A percentile compares a stretch with the other conserved stretches of the same genome.
These are phyloP conservation scores for Brachypteracias leptosomus DNA, from an alignment of 2,113 vertebrate genomes.

Conservation along the genomic window DNA sequence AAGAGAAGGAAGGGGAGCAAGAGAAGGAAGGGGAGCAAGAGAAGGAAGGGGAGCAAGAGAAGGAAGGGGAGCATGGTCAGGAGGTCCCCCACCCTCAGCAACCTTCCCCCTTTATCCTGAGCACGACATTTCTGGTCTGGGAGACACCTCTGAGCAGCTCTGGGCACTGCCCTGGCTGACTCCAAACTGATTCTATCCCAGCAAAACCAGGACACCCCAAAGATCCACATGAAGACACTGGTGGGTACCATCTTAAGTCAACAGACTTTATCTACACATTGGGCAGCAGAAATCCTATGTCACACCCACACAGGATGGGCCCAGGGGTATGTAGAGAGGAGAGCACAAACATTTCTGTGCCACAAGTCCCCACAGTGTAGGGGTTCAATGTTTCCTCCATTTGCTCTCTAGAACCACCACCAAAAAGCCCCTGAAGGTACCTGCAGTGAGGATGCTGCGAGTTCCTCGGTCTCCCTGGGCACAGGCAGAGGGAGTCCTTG, in stretches of 20 bases:
- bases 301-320: not conserved
- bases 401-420: not conserved
- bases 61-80: not conserved
- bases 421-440: not conserved
- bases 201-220: not conserved
- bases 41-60: not conserved
- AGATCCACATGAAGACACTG: not conserved
- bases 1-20: no score
- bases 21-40: no score
- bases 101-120: not conserved
- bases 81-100: not conserved
- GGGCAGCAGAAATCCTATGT: accelerated
- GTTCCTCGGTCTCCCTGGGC: not conserved
- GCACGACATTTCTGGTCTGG: not conserved
- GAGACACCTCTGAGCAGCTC: not conserved
- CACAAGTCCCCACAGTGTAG: not conserved
- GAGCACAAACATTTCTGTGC: no score
- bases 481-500: not conserved
- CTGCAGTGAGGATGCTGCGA: not conserved
- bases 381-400: not conserved
- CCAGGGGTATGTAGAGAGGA: accelerated
- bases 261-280: not conserved
- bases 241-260: not conserved
- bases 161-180: not conserved
- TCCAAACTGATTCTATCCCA: not conserved